A percentile compares a stretch with the other conserved stretches of the same genome.
Conservation (phyloP, 2,113 vertebrate species). For the Xenopus laevis region DNA sequence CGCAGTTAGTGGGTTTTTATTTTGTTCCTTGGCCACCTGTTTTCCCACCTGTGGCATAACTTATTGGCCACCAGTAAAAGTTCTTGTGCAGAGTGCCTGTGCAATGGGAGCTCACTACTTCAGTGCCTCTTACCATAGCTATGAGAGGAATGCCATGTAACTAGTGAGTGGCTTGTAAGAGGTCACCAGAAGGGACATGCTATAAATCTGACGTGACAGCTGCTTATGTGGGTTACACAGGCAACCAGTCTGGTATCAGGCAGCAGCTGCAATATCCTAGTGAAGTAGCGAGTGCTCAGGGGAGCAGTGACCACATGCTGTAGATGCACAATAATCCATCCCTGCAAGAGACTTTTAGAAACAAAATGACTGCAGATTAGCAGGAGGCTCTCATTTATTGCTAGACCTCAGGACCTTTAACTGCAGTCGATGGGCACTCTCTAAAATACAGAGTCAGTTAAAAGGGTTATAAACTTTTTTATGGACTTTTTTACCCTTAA, state of each 20-base stretch:
- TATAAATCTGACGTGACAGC: conserved; percentile 45
- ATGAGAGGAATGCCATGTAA: conserved; percentile 32
- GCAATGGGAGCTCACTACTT: conserved; percentile 9
- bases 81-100: background rate
- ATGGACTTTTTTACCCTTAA: too few relatives aligned
- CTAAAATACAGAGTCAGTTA: too few relatives aligned
- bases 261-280: conserved; percentile 40
- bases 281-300: conserved; percentile 12
- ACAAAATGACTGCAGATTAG: too few relatives aligned
- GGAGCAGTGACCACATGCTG: conserved; percentile 16
- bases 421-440: too few relatives aligned
- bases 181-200: conserved; percentile 36
- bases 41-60: background rate
- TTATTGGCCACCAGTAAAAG: conserved; percentile 2
- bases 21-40: conserved; percentile 3
- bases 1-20: background rate
- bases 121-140: conserved; percentile 26
- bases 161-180: conserved; percentile 24
- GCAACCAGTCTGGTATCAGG: conserved; percentile 27
- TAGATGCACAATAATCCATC: background rate
- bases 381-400: too few relatives aligned
- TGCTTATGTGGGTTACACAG: conserved; percentile 25
- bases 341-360: too few relatives aligned
- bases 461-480: too few relatives aligned
- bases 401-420: too few relatives aligned